phyloP scores from a whole-genome alignment of 2,797 vertebrate genomes.

The Gymnothorax javanicus region DNA sequence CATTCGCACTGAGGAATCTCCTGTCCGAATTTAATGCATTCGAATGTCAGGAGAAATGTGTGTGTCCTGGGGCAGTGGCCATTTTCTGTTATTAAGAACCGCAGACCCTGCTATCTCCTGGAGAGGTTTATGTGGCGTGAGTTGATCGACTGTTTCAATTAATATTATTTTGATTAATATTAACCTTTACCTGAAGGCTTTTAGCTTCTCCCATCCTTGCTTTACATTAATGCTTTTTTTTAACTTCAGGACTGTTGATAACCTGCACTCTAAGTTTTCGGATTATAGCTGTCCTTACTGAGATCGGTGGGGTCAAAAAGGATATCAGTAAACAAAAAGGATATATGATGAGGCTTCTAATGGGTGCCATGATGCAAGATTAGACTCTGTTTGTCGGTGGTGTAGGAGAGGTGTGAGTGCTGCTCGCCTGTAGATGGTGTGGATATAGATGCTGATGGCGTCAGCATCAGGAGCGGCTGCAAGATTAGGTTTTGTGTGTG shows the following conservation, averaged over 20 bases:
- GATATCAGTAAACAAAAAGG: neutral
- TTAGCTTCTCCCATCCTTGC: neutral
- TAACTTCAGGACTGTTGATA: slow-evolving; percentile 25
- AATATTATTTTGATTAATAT: neutral
- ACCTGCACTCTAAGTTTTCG: slow-evolving; percentile 17
- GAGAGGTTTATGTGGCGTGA: slow-evolving; percentile 21
- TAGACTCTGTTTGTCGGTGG: slow-evolving; percentile 3
- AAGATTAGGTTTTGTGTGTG: neutral
- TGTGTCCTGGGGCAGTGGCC: neutral
- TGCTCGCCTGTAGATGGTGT: neutral
- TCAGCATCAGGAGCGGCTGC: slow-evolving; percentile 12
- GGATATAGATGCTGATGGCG: slow-evolving; percentile 24
- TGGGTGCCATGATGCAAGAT: neutral
- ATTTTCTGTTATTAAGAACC: neutral
- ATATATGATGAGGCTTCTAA: neutral
- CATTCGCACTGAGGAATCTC: neutral
- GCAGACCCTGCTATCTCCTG: neutral
- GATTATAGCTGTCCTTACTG: slow-evolving; percentile 28
- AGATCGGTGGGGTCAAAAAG: slow-evolving; percentile 1
- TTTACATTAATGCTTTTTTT: slow-evolving; percentile 20
- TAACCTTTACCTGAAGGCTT: too few species aligned
- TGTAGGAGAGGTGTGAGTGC: neutral
- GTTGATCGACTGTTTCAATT: slow-evolving; percentile 23
- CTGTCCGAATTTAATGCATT: neutral
- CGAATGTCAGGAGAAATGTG: slow-evolving; percentile 12